Conservation (phyloP, 2,888 invertebrate species). For the Heliconius hortense region DNA sequence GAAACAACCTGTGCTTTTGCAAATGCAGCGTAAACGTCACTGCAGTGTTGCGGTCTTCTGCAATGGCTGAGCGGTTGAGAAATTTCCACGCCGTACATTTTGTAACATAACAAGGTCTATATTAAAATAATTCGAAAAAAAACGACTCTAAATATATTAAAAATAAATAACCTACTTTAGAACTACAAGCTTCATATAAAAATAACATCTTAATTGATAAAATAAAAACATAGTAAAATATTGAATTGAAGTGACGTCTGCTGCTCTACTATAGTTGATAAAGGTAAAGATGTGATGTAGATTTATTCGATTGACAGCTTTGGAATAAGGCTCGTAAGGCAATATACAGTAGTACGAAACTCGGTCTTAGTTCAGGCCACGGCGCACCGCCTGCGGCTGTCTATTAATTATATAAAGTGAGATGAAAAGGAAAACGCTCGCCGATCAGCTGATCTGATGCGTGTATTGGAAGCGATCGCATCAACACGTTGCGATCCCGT, state of each 20-base stretch:
- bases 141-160: neutral
- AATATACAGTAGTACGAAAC: slow-evolving; percentile 56
- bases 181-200: neutral
- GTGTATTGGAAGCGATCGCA: slow-evolving; percentile 51
- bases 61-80: slow-evolving; percentile 30
- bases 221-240: slow-evolving; percentile 29
- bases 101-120: slow-evolving; percentile 42
- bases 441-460: slow-evolving; percentile 77
- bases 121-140: slow-evolving; percentile 18
- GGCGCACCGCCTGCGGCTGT: slow-evolving; percentile 60
- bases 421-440: slow-evolving; percentile 73
- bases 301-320: slow-evolving; percentile 61
- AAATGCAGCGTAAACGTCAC: slow-evolving; percentile 23
- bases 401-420: slow-evolving; percentile 74
- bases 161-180: neutral
- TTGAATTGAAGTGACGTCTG: slow-evolving; percentile 35
- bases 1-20: neutral
- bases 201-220: neutral
- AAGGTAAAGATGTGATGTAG: slow-evolving; percentile 47
- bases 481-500: slow-evolving; percentile 47
- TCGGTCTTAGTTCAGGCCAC: slow-evolving; percentile 51
- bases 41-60: slow-evolving; percentile 20
- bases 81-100: slow-evolving; percentile 19
- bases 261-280: slow-evolving; percentile 39
- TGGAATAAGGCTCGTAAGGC: slow-evolving; percentile 41